Evolutionary conservation across 2,888 invertebrate genomes (phyloP).

Genomic region (Neoascia interrupta): DNA sequence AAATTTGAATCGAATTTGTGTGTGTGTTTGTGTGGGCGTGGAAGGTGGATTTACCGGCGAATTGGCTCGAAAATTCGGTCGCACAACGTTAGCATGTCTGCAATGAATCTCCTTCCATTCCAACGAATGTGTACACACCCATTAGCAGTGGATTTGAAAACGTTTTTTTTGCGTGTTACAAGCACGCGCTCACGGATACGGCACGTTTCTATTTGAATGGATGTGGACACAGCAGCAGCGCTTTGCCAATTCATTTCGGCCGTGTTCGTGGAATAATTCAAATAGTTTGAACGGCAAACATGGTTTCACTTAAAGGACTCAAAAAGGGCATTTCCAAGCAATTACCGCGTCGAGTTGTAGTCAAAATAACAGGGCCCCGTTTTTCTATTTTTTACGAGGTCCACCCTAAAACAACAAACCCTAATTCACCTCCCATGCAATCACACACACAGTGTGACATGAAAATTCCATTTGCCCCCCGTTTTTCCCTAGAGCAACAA

Average conservation of each 20-base stretch:
- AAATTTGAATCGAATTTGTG: conserved; percentile 59
- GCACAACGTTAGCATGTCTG: conserved; percentile 44
- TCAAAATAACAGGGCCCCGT: no score
- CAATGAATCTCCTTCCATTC: no score
- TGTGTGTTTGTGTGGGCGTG: no score
- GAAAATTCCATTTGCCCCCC: conserved; percentile 59
- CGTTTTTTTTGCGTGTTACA: conserved; percentile 30
- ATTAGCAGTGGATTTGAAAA: conserved; percentile 46
- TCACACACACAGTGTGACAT: conserved; percentile 47
- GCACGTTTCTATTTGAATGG: conserved; percentile 31
- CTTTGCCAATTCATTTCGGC: conserved; percentile 50
- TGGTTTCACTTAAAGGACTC: no score
- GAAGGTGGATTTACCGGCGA: conserved; percentile 54
- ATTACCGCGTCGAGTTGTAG: no score
- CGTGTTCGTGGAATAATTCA: no score
- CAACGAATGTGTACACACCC: no score
- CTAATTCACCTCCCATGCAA: conserved; percentile 31
- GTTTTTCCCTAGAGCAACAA: conserved; percentile 51
- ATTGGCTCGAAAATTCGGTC: conserved; percentile 46
- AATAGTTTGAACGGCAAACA: no score
- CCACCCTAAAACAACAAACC: conserved; percentile 17
- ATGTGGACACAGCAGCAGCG: conserved; percentile 47
- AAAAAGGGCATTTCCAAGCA: no score
- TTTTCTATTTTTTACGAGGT: no score
- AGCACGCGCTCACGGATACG: conserved; percentile 31